Evolutionary conservation across 2,113 vertebrate genomes (phyloP), one percentile per base, ranked within the genome.

Genomic region (Dipodomys stephensi): DNA sequence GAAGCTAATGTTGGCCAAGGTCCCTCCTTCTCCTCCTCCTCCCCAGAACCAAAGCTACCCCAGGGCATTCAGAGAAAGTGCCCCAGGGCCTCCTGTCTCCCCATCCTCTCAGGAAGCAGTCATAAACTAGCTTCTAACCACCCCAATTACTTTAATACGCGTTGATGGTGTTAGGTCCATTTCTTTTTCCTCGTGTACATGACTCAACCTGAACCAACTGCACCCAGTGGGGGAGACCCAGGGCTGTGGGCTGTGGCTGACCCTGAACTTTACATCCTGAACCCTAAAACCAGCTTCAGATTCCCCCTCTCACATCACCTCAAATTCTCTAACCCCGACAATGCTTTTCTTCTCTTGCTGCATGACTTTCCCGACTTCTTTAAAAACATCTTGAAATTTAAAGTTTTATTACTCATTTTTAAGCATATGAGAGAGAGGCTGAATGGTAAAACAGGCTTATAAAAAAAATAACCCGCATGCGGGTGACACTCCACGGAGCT

Each of bases 391-490:
- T 91, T 77, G 35, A 65, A 35, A 78, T 69, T 80, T 94, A 84
- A 88, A 89, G 57, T 94, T 95, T 95, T 83, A 62, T 83, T 91
- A 91, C 86, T 84, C 80, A 39, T 78, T 77, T 72, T 83, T 84
- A 77, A 85, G 67, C 35, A 11, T 28, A 18, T 67, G 91, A 93
- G 92, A 82, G 25, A 49, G 77, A 82, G 65, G 22, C 82, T 91
- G 76, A 53, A 68, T 87, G 49, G 23, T 87, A 90, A 91, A 93
- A 90, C 44, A 93, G 46, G 13, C 77, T 87, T 25, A 27, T 27
- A 83, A 44, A 81, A 32, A 39, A 10, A 62, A n/a, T 67, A 77
- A 27, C 77, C 77, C 65, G 71, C 1, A 18, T 71, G 68, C 39
- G 15, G 2, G 46, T 39, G 83, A 73, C 44, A 32, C 67, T 78